Percentiles rank a stretch among this genome's conserved stretches.
These are phyloP conservation scores for Stenchaetothrips biformis DNA, from an alignment of 2,888 invertebrate genomes.

Conservation along the genomic window DNA sequence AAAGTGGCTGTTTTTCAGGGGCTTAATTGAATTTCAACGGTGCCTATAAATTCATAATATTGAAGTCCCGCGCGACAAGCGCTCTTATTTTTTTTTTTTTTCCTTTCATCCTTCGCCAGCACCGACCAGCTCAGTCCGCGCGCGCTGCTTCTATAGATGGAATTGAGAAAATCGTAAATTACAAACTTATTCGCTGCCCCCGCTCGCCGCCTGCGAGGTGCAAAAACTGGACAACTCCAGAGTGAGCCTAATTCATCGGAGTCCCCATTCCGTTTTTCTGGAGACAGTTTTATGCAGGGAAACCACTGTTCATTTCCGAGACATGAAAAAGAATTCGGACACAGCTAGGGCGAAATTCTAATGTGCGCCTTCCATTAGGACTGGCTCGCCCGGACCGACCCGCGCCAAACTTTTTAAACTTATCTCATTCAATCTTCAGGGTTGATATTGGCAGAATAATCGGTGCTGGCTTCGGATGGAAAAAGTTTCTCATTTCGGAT, in stretches of 20 bases:
- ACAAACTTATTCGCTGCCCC: constrained; percentile 9
- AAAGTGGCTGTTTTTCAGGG: constrained; percentile 14
- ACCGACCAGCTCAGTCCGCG: neutral
- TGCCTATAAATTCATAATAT: constrained; percentile 17
- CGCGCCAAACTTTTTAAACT: constrained; percentile 17
- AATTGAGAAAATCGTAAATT: constrained; percentile 25
- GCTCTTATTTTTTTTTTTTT: neutral
- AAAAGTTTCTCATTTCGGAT: neutral
- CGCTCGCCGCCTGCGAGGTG: neutral
- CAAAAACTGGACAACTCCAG: constrained; percentile 17
- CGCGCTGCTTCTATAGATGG: constrained; percentile 4
- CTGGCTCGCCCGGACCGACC: neutral
- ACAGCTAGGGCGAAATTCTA: neutral
- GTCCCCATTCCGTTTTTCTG: constrained; percentile 9
- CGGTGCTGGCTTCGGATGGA: neutral
- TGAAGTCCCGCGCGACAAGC: neutral
- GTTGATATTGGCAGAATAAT: constrained; percentile 24
- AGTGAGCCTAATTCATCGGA: constrained; percentile 1
- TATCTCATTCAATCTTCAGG: constrained; percentile 23
- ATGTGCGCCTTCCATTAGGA: neutral
- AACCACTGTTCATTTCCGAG: constrained; percentile 21
- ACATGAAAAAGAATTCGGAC: constrained; percentile 14
- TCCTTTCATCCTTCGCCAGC: neutral
- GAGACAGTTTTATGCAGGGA: constrained; percentile 15
- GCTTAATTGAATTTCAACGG: constrained; percentile 20